These are phyloP conservation scores for Ophraella communa DNA, from an alignment of 2,888 invertebrate species.

Conservation along the genomic window DNA sequence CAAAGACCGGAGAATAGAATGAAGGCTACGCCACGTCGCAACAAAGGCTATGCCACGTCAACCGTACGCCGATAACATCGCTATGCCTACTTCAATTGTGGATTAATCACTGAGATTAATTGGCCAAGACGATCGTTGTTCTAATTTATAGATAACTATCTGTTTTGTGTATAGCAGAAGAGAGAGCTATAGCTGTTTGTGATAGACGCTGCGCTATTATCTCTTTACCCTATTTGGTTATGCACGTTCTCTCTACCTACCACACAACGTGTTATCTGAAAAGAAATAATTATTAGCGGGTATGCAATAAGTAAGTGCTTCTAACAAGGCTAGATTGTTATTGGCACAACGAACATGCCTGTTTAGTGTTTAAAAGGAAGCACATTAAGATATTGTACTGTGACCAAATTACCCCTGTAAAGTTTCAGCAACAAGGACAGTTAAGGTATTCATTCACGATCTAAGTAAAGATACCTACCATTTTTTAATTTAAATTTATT, in stretches of 20 bases:
- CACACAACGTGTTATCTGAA: conserved; percentile 21
- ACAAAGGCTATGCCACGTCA: conserved; percentile 37
- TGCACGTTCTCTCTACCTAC: conserved; percentile 17
- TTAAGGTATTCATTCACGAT: background rate
- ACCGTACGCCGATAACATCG: conserved; percentile 32
- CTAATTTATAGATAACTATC: conserved; percentile 37
- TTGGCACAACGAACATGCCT: conserved; percentile 8
- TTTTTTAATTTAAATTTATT: too few relatives aligned
- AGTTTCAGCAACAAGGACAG: background rate
- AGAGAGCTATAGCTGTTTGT: conserved; percentile 14
- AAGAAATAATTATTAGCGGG: conserved; percentile 23
- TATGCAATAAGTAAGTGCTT: conserved; percentile 12
- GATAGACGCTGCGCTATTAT: conserved; percentile 22
- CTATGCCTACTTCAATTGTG: conserved; percentile 29
- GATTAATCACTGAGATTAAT: conserved; percentile 45
- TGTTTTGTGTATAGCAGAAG: conserved; percentile 1
- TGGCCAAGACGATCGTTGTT: conserved; percentile 43
- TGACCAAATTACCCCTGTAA: background rate
- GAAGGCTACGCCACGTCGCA: conserved; percentile 35
- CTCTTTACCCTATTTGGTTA: conserved; percentile 23
- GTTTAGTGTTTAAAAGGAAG: conserved; percentile 7
- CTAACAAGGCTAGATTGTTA: conserved; percentile 25
- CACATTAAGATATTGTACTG: conserved; percentile 11
- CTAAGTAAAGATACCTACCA: too few relatives aligned
- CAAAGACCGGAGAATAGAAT: conserved; percentile 27